Percentiles rank a stretch among this genome's conserved stretches.
Conservation (phyloP, 2,888 invertebrate species). For the Prosapia bicincta region DNA sequence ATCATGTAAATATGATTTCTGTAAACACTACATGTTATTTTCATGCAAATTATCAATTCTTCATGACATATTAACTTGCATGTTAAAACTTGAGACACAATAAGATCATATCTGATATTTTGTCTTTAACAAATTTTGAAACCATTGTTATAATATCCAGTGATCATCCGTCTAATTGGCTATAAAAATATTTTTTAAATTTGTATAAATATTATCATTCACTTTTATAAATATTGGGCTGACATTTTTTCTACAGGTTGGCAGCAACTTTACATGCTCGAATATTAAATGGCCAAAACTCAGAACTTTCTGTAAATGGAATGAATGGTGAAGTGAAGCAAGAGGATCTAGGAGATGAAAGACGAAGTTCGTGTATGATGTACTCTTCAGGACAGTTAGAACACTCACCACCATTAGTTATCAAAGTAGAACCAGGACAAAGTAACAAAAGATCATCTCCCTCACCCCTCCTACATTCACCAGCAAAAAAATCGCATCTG, state of each 20-base stretch:
- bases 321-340: conserved; percentile 52
- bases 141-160: no score
- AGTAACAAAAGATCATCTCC: conserved; percentile 41
- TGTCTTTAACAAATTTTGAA: no score
- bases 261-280: conserved; percentile 81
- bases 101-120: no score
- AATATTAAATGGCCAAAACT: conserved; percentile 62
- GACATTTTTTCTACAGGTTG: conserved; percentile 56
- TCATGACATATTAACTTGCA: no score
- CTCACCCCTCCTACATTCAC: conserved; percentile 32
- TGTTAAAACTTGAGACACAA: no score
- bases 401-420: conserved; percentile 36
- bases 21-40: no score
- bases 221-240: no score
- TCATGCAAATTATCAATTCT: no score
- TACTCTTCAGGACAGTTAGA: conserved; percentile 5
- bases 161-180: no score
- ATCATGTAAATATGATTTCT: no score
- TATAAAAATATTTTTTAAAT: no score
- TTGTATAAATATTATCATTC: no score
- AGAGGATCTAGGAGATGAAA: conserved; percentile 37
- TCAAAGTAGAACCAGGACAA: conserved; percentile 43
- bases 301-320: background rate
- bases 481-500: conserved; percentile 38
- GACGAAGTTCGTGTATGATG: conserved; percentile 11